Evolutionary conservation across 2,888 invertebrate species (phyloP), one percentile per base, ranked within the genome.

Genomic region (Ennomos fuscantarius): DNA sequence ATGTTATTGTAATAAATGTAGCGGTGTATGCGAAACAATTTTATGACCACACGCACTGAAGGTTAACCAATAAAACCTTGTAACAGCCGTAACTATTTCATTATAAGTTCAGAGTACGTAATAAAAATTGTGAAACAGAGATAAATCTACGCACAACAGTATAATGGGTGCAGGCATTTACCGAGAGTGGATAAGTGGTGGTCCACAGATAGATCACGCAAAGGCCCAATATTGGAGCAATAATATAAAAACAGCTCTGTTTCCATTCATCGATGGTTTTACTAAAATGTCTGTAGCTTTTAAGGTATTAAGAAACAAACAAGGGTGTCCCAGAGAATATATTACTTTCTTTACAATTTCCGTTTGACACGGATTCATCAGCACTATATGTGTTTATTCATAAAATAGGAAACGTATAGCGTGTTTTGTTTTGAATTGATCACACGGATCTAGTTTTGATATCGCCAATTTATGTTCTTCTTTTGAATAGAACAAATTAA

Each of bases 41-140:
- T 92, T 90, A 92, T 88, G 85, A 84, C 86, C 86, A 82, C 87
- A 85, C 83, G 87, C 85, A 82, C 85, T 87, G 84, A 92, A 92
- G 89, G 91, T 89, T 89, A 89, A 89, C 92, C 89, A 89, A 91
- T 92, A 92, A 92, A 92, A 92, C 87, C 90, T 89, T 89, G 90
- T 91, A 91, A 90, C 90, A 90, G 88, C 86, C 89, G 88, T 89
- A 87, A 89, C 89, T 91, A 90, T 90, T 91, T 90, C 87, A 86
- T 90, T 91, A 89, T 89, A 87, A 89, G 90, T 90, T 89, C 89
- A 79, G 84, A 89, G 87, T 89, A 84, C 86, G 89, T 88, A 90
- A 90, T 92, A 91, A 92, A 91, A 89, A 86, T 78, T 79, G 82
- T 83, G 83, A 85, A 89, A 87, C 84, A 85, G 84, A 89, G 84